These are phyloP conservation scores for Aphodius sticticus DNA, from an alignment of 2,888 invertebrate species.

Conservation along the genomic window DNA sequence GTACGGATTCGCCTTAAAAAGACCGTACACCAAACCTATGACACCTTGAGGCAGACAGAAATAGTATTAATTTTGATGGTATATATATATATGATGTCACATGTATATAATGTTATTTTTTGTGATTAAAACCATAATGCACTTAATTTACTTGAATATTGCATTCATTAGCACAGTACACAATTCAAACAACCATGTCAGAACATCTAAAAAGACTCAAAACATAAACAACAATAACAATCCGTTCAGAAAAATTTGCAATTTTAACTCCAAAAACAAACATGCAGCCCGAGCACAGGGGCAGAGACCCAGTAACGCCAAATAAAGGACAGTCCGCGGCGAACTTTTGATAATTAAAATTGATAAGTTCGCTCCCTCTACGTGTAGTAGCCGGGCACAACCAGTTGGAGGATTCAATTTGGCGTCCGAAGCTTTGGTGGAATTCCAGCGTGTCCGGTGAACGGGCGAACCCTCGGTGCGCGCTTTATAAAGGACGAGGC, in stretches of 20 bases:
- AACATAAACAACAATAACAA: background rate
- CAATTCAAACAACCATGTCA: too few relatives aligned
- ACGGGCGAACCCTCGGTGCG: constrained; percentile 45
- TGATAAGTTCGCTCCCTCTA: constrained; percentile 9
- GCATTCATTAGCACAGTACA: too few relatives aligned
- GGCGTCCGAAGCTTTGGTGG: constrained; percentile 40
- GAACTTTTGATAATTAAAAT: constrained; percentile 14
- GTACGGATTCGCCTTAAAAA: too few relatives aligned
- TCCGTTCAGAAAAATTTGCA: background rate
- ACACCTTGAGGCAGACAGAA: too few relatives aligned
- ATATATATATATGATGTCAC: too few relatives aligned
- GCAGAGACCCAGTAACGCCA: background rate
- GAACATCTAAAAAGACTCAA: background rate
- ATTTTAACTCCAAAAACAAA: background rate
- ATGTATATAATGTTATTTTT: too few relatives aligned
- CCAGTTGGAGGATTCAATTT: background rate
- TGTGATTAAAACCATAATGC: too few relatives aligned
- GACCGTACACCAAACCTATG: too few relatives aligned
- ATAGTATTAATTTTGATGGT: too few relatives aligned
- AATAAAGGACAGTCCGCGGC: background rate
- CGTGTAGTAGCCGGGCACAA: background rate
- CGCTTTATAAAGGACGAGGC: constrained; percentile 54
- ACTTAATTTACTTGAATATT: too few relatives aligned
- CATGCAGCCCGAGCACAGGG: background rate
- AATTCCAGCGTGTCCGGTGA: constrained; percentile 44